Evolutionary conservation across 2,888 invertebrate genomes (phyloP).

Genomic region (Ischnus inquisitorius): DNA sequence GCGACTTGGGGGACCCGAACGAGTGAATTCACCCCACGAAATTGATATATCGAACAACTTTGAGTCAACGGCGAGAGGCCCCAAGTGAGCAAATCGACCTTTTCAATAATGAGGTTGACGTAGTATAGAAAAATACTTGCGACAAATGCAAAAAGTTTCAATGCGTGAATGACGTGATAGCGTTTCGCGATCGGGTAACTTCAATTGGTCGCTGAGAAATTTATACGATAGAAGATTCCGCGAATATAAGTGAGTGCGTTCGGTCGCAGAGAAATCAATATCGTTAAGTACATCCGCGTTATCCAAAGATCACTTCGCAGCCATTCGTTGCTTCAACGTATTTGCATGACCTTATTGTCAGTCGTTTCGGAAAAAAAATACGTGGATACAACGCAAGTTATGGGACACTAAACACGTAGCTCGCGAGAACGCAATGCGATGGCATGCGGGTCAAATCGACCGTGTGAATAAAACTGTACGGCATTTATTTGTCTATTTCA

Average conservation of each 20-base stretch:
- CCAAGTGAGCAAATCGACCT: background rate
- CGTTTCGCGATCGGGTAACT: background rate
- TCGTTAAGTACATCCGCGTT: conserved; percentile 41
- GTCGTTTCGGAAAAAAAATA: conserved; percentile 22
- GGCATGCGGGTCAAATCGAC: background rate
- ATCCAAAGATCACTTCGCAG: conserved; percentile 5
- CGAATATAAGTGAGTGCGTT: conserved; percentile 9
- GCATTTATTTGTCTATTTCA: conserved; percentile 10
- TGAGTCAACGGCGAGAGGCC: background rate
- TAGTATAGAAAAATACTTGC: too few species aligned
- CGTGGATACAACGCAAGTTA: background rate
- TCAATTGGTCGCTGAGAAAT: conserved; percentile 9
- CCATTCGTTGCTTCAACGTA: conserved; percentile 31
- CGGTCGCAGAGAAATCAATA: conserved; percentile 47
- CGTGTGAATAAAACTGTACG: background rate
- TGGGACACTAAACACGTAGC: background rate
- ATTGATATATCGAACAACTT: background rate
- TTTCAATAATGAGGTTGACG: background rate
- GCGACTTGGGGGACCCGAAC: background rate
- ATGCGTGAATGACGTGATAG: background rate
- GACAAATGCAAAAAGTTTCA: background rate
- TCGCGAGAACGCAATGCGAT: background rate
- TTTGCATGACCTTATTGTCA: conserved; percentile 43
- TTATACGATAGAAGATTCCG: conserved; percentile 42
- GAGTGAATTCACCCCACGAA: background rate